A percentile compares a stretch with the other conserved stretches of the same genome.
phyloP scores from a whole-genome alignment of 1,140 invertebrate genomes.

The Alviniconcha marisindica region DNA sequence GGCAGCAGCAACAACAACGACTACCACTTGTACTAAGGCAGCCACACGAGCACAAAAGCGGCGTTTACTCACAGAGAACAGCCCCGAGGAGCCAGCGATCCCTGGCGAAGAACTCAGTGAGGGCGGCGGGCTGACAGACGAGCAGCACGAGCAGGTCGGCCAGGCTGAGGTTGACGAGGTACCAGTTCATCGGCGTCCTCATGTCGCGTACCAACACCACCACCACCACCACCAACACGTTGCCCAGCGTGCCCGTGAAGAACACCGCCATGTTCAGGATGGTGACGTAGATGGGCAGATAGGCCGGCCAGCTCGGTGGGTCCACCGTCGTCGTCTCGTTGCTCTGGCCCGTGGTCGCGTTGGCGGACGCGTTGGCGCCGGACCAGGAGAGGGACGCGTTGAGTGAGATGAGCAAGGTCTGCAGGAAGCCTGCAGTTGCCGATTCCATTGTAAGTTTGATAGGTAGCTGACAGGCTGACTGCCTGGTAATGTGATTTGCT shows the following conservation, averaged over 20 bases:
- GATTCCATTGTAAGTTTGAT: too few species aligned
- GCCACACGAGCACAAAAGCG: not conserved
- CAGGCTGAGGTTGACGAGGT: constrained; percentile 79
- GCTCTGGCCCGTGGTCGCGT: not conserved
- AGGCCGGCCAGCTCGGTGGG: constrained; percentile 80
- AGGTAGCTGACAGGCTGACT: too few species aligned
- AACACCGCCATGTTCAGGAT: constrained; percentile 90
- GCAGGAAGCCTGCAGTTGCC: too few species aligned
- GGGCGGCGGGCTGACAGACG: constrained; percentile 57
- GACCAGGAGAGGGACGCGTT: not conserved
- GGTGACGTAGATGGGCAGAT: constrained; percentile 88
- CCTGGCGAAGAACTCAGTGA: constrained; percentile 57
- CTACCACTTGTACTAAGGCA: not conserved
- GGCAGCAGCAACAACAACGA: too few species aligned
- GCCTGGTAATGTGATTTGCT: too few species aligned
- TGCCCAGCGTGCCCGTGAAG: constrained; percentile 89
- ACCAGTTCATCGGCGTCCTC: constrained; percentile 95
- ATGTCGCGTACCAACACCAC: constrained; percentile 93
- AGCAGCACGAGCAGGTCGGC: constrained; percentile 57
- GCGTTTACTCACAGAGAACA: constrained; percentile 55
- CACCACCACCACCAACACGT: constrained; percentile 94
- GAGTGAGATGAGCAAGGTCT: not conserved
- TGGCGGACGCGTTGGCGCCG: not conserved
- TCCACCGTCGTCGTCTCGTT: not conserved
- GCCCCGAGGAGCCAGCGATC: constrained; percentile 60